Conservation (phyloP, 2,797 vertebrate species). For the Balearica regulorum region DNA sequence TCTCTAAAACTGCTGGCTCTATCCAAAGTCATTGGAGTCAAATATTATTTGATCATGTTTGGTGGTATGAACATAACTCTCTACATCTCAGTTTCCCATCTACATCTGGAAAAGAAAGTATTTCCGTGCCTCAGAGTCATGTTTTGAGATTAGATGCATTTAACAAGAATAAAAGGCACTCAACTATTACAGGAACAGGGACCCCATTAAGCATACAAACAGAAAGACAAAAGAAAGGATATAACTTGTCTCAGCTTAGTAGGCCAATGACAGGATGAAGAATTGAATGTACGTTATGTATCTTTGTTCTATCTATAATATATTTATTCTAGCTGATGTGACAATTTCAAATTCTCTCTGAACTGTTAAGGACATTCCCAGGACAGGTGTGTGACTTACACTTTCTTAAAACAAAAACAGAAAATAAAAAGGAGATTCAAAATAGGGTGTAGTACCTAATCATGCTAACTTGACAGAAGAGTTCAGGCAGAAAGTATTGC, state of each 20-base stretch:
- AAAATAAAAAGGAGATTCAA: neutral
- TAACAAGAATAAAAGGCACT: neutral
- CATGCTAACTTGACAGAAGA: neutral
- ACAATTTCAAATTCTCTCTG: neutral
- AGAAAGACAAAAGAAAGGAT: neutral
- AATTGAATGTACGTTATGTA: neutral
- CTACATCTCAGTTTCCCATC: neutral
- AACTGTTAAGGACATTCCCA: neutral
- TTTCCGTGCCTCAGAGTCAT: neutral
- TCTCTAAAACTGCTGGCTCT: neutral
- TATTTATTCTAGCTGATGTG: neutral
- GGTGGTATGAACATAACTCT: neutral
- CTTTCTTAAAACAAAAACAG: neutral
- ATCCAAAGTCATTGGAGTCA: neutral
- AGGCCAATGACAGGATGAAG: neutral
- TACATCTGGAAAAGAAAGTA: neutral
- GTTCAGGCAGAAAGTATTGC: constrained; percentile 4
- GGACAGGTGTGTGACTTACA: neutral
- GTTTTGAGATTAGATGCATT: neutral
- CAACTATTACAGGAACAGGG: neutral
- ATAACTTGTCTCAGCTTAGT: neutral
- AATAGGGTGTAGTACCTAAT: neutral
- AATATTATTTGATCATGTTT: neutral
- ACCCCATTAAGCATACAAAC: neutral
- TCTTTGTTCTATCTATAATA: neutral